Base-by-base conservation (phyloP, 1,140 invertebrate genomes). In the Penaeus indicus region DNA sequence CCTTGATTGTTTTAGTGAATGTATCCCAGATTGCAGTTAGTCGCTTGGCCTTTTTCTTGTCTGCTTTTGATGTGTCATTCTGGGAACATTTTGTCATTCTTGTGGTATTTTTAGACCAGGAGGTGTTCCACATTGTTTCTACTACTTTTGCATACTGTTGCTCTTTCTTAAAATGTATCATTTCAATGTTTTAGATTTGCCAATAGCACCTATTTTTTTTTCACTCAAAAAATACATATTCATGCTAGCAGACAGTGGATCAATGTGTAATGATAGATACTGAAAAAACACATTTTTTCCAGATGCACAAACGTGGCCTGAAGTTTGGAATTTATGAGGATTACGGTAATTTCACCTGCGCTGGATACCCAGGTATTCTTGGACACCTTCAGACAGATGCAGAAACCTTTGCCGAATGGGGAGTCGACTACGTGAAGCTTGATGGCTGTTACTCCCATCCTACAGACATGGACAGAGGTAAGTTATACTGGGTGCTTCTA, bases 321-420 rank as follows among this genome's bases (percentile, higher is more conserved):
- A 94, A 94, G 91, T 92, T 95, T 86, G 95, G 94, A 25, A 94
- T 95, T 83, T 95, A 95, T 92, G 94, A 94, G 91, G 95, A 95
- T 91, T 94, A 94, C 91, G 95, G 95, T 8, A 94, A 92, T 8
- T 91, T 92, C 86, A 95, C 95, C 1, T 95, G 95, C 92, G 94
- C 91, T n/a, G 94, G 94, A 32, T 95, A 94, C 91, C 94, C 94
- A 11, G 95, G 94, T 60, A 94, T 93, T 91, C 91, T 93, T 60
- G 93, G 93, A 62, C 92, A 94, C 91, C 91, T 94, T 90, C 91
- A 94, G 85, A 90, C 92, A 60, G 94, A 95, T 92, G 94, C 94
- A 2, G 77, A 94, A 64, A 95, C 95, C 27, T 94, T 95, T 92
- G 95, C 94, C 84, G 93, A 94, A 22, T 95, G 95, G 95, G 92